Base-by-base conservation (phyloP, 2,797 vertebrate genomes). In the Lepidocolaptes lacrymiger region DNA sequence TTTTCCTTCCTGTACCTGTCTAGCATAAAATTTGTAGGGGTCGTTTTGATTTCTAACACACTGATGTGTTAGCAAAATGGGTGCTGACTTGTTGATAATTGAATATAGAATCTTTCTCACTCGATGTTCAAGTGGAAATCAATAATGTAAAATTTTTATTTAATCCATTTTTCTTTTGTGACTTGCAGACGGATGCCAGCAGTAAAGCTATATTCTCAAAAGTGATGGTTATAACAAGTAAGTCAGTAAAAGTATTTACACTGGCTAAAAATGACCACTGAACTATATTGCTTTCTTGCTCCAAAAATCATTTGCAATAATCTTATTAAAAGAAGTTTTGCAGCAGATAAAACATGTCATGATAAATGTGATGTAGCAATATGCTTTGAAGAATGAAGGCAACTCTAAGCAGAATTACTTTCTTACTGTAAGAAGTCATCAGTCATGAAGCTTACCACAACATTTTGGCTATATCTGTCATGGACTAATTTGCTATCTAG, bases 151-250 rank as follows among this genome's bases (percentile, higher is more conserved):
- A 61, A 7, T 32, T 62, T 91, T 77, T 56, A 44, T 46, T 79
- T 87, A 96, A 88, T 78, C 36, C 0, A 1, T 83, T 93, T 93
- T 97, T 96, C 34, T 89, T 95, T 68, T 95, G 63, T 98, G 64
- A 86, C 85, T 98, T 98, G 80, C 95, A 99, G 99, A 99, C 99
- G 80, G 99, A 99, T 97, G 98, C 99, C 71, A 99, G 99, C 92
- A 99, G 98, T 98, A 99, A 99, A 97, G 98, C 99, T 44, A 99
- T 99, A 94, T 99, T 99, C 96, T 99, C 99, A 61, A 99, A 99
- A 98, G 99, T 99, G 96, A 99, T 99, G 99, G 99, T 99, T 94
- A 99, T 99, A 97, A 99, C 99, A 98, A 98, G 99, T 99, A 99
- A 98, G 99, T 97, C 77, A 56, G 20, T 77, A 36, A 17, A 90